These are phyloP conservation scores for Anarrhichthys ocellatus DNA, from an alignment of 2,113 vertebrate genomes.

Conservation along the genomic window DNA sequence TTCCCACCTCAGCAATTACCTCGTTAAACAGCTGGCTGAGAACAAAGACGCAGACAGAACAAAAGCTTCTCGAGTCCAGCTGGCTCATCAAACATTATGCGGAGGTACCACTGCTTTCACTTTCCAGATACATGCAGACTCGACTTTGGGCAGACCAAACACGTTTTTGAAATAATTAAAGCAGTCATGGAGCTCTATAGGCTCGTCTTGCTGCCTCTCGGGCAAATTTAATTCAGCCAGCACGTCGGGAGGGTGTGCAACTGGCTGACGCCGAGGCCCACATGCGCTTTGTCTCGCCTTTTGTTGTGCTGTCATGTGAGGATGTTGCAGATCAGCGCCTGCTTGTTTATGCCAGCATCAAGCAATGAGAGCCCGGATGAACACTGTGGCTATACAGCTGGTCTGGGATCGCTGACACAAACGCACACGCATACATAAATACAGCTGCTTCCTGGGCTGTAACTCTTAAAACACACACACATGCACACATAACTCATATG, in stretches of 20 bases:
- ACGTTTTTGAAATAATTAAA: conserved; percentile 44
- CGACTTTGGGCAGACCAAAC: conserved; percentile 17
- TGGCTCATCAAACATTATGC: conserved; percentile 44
- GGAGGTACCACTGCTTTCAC: conserved; percentile 6
- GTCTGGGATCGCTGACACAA: conserved; percentile 53
- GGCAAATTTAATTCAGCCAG: conserved; percentile 31
- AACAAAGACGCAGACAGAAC: conserved; percentile 36
- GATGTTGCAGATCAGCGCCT: conserved; percentile 65
- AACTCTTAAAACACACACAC: conserved; percentile 16
- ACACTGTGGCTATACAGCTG: conserved; percentile 49
- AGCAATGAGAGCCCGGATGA: conserved; percentile 32
- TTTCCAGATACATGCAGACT: conserved; percentile 13
- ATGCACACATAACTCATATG: neutral
- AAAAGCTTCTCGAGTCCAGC: conserved; percentile 49
- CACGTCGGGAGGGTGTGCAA: neutral
- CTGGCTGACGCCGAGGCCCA: conserved; percentile 46
- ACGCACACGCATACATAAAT: conserved; percentile 35
- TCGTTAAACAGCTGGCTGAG: conserved; percentile 50
- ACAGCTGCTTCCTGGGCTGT: conserved; percentile 59
- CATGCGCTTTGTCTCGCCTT: conserved; percentile 56
- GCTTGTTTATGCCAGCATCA: conserved; percentile 63
- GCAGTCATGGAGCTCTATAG: neutral
- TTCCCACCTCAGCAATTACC: conserved; percentile 31
- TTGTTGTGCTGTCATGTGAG: conserved; percentile 73
- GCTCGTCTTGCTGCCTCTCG: neutral